A percentile compares a stretch with the other conserved stretches of the same genome.
These are phyloP conservation scores for Drosophila subquinaria DNA, from an alignment of 2,888 invertebrate species.

Conservation along the genomic window DNA sequence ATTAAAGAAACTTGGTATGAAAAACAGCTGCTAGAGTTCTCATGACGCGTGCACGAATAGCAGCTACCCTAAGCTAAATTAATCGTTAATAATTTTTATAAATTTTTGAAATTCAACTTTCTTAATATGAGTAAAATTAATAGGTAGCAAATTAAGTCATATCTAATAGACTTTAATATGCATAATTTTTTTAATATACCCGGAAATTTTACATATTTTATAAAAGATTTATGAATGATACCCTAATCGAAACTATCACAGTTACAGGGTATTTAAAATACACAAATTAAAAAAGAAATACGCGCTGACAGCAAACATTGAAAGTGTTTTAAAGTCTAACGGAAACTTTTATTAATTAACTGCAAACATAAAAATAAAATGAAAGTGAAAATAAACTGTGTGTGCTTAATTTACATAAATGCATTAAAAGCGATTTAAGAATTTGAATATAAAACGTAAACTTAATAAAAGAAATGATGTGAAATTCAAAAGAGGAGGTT, in stretches of 20 bases:
- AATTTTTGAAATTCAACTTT: too few relatives aligned
- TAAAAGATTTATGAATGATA: background rate
- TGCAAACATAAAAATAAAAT: constrained; percentile 10
- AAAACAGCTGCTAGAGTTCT: constrained; percentile 4
- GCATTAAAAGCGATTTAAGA: background rate
- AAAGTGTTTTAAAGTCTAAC: constrained; percentile 63
- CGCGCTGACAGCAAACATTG: constrained; percentile 65
- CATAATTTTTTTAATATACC: too few relatives aligned
- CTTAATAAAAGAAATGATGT: background rate
- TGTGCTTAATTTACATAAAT: background rate
- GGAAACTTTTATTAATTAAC: constrained; percentile 20
- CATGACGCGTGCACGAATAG: too few relatives aligned
- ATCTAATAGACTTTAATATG: too few relatives aligned
- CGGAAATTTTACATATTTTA: too few relatives aligned
- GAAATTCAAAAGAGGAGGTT: background rate
- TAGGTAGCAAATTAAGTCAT: too few relatives aligned
- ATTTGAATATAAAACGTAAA: background rate
- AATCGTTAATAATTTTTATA: too few relatives aligned
- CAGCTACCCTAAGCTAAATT: background rate
- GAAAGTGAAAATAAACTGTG: constrained; percentile 2
- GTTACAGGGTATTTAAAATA: constrained; percentile 5
- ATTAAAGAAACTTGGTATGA: constrained; percentile 48
- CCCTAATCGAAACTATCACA: background rate
- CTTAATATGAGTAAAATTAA: too few relatives aligned
- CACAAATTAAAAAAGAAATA: constrained; percentile 39